Base-by-base conservation (phyloP, 2,797 vertebrate genomes). In the Lutjanus campechanus region DNA sequence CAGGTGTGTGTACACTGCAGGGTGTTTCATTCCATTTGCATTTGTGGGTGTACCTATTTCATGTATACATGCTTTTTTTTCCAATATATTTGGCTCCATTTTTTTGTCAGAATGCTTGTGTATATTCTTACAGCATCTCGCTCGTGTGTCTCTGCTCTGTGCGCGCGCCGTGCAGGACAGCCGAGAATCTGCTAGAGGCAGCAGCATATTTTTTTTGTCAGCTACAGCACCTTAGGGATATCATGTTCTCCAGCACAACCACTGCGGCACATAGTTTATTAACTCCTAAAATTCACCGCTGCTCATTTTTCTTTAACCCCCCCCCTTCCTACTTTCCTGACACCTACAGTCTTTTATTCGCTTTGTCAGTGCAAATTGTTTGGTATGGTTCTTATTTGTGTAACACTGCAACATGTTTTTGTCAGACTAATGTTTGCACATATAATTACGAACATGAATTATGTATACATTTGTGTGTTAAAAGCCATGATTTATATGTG, bases 211-310 rank as follows among this genome's bases (percentile, higher is more conserved):
- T 76, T 76, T 75, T 74, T 76, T 63, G 69, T 43, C 72, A 73
- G 72, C 73, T 62, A 82, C 69, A 75, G 51, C 81, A 81, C 87
- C 85, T 77, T 13, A 43, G 91, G 87, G 80, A 88, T 81, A 75
- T 64, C 68, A 76, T 77, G 79, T 88, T 83, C 79, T 81, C 72
- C 62, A 64, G 65, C 79, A 84, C 70, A 87, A 77, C 75, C 74
- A 78, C 64, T 79, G 68, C 51, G 17, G 63, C 71, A 77, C 88
- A 88, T 79, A 86, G 81, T 89, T 88, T 88, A 93, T 91, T 89
- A 91, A 90, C 80, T 87, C 77, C 58, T 82, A 73, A 87, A 91
- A 82, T 63, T 70, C 60, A 88, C 60, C 50, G 69, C 46, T 49
- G 54, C 76, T 85, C 64, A 77, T 82, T 87, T 72, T 50, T 64